phyloP scores from a whole-genome alignment of 2,113 vertebrate genomes.

The Geococcyx californianus region DNA sequence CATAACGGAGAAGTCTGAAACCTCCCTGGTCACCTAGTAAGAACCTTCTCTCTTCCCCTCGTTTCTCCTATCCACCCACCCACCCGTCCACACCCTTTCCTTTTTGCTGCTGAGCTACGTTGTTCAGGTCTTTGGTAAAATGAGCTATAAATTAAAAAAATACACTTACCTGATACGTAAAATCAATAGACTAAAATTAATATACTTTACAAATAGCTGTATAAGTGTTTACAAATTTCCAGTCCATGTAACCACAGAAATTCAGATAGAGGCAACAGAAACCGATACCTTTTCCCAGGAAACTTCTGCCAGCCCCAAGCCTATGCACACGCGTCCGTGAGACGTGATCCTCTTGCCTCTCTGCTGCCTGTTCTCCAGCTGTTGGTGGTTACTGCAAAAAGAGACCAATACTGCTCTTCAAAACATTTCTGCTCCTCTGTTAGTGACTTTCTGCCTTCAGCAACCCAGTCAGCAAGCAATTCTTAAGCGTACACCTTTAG shows the following conservation, averaged over 20 bases:
- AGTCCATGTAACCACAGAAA: not conserved
- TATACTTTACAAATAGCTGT: not conserved
- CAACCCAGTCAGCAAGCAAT: not conserved
- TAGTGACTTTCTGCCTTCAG: not conserved
- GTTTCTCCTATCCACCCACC: not conserved
- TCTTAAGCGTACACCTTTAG: not conserved
- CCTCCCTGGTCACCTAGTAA: not conserved
- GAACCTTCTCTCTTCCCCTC: not conserved
- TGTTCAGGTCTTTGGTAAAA: not conserved
- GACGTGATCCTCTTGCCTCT: not conserved
- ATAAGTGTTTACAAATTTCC: not conserved
- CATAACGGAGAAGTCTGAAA: not conserved
- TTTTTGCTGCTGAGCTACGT: not conserved
- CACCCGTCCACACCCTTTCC: not conserved
- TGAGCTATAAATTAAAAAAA: not conserved
- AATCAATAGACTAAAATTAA: not conserved
- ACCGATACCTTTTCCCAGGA: not conserved
- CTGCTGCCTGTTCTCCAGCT: conserved; percentile 24
- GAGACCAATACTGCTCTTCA: not conserved
- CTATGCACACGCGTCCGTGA: rapidly evolving
- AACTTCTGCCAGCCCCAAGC: not conserved
- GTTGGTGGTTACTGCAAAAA: not conserved
- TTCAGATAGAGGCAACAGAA: not conserved
- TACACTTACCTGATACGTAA: not conserved
- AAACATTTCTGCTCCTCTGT: not conserved